Evolutionary conservation across 2,797 vertebrate species (phyloP).

Genomic region (Xenentodon cancila): DNA sequence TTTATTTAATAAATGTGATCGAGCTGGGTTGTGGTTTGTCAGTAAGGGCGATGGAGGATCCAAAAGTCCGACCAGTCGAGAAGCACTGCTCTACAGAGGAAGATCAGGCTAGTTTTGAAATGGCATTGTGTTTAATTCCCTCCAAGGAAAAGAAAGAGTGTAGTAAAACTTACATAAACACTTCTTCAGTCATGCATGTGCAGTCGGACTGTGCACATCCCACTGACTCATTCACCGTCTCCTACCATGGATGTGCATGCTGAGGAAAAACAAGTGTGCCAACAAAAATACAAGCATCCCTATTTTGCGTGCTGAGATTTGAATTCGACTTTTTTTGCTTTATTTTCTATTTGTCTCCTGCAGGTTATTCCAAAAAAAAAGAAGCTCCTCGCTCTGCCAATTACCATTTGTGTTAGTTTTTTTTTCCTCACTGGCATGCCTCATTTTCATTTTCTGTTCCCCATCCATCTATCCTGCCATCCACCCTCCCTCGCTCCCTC

Average conservation of each 20-base stretch:
- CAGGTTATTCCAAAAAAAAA: constrained; percentile 82
- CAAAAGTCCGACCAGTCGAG: too few species aligned
- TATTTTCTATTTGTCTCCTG: constrained; percentile 76
- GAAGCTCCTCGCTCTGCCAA: constrained; percentile 70
- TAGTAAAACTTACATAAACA: too few species aligned
- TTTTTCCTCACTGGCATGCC: constrained; percentile 40
- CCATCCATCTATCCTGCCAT: constrained; percentile 20
- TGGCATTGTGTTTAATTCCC: too few species aligned
- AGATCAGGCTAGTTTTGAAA: too few species aligned
- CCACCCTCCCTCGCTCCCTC: constrained; percentile 53
- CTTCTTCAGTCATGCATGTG: too few species aligned
- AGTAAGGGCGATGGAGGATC: too few species aligned
- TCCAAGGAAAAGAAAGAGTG: too few species aligned
- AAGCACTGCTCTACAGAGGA: too few species aligned
- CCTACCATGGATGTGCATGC: constrained; percentile 53
- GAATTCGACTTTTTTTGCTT: constrained; percentile 63
- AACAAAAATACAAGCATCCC: constrained; percentile 3
- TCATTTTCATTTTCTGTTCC: constrained; percentile 34
- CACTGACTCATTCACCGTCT: constrained; percentile 15
- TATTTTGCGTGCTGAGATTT: constrained; percentile 50
- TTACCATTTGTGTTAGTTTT: constrained; percentile 55
- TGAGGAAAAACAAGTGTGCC: constrained; percentile 27
- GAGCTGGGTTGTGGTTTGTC: too few species aligned
- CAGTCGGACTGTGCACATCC: too few species aligned
- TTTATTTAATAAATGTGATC: too few species aligned